These are phyloP conservation scores for Echeneis naucrates DNA, from an alignment of 2,797 vertebrate species.

Conservation along the genomic window DNA sequence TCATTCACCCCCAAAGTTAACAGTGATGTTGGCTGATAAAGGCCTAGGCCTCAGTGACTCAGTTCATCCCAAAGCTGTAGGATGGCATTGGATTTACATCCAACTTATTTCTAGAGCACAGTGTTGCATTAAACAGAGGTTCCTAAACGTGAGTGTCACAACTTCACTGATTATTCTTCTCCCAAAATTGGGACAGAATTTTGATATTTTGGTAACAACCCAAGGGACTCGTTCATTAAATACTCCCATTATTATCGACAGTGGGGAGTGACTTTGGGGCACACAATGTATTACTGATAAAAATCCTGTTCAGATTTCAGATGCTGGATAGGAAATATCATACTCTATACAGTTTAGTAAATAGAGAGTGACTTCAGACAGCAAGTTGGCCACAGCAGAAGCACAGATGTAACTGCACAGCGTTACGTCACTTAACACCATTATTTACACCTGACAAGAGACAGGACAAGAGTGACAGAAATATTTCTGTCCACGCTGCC, in stretches of 20 bases:
- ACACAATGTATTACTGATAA: background rate
- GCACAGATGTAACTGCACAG: background rate
- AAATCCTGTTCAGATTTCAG: background rate
- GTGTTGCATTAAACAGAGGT: background rate
- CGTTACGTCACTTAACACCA: background rate
- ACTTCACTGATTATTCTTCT: background rate
- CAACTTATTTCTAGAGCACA: background rate
- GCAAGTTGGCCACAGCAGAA: background rate
- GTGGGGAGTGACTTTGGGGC: background rate
- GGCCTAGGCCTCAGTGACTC: background rate
- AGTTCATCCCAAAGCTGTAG: background rate
- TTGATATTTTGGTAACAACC: too few species aligned
- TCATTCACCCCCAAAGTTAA: background rate
- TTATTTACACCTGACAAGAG: background rate
- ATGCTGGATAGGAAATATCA: background rate
- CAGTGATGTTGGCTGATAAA: background rate
- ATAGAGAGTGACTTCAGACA: background rate
- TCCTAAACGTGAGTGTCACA: background rate
- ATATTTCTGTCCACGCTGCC: background rate
- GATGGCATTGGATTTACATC: background rate
- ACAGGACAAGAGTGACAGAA: background rate
- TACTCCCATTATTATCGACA: background rate
- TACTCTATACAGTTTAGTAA: background rate
- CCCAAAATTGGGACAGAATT: too few species aligned
- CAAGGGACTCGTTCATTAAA: background rate